Evolutionary conservation across 2,888 invertebrate species (phyloP), one percentile per base, ranked within the genome.

Genomic region (Criorhina ranunculi): DNA sequence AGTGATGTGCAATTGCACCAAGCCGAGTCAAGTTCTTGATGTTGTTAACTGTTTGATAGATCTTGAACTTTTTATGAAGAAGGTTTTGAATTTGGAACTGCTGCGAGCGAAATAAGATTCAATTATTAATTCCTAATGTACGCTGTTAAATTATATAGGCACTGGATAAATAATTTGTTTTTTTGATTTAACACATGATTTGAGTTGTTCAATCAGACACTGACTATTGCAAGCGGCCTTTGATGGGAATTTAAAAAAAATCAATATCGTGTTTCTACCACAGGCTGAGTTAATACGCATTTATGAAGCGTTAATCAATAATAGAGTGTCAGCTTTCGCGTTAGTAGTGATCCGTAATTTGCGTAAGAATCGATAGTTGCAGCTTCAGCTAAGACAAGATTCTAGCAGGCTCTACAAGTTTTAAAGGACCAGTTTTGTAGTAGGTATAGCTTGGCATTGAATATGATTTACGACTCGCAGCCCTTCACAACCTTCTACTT

Each of bases 1-100:
- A 29, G 29, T 9, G 19, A 59, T 67, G 40, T 64, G 40, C 59
- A 42, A 79, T 62, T 55, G 67, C 29, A 51, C 15, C 60, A 29
- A 62, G 37, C 15, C 60, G 29, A 62, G 37, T 70, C 35, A 64
- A 55, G 69, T 78, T 64, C 64, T 66, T 72, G 40, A 55, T 44
- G 5, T 57, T 73, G 37, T 31, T 15, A 73, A 24, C 72, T 79
- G 70, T 72, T 72, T 78, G 70, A 79, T 73, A n/a, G 31, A 24
- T 53, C 9, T 44, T 53, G 19, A 35, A 37, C 24, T 17, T 35
- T 51, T 40, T 46, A 1, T 5, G 15, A n/a, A n/a, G 31, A 17
- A 29, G 15, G n/a, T 60, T 73, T 7, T 44, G 24, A 42, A 29
- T 42, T 24, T 12, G 37, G 19, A 24, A 37, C 29, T 53, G 40